These are phyloP conservation scores for Macrotrachela quadricornifera DNA, from an alignment of 1,140 invertebrate genomes.

Conservation along the genomic window DNA sequence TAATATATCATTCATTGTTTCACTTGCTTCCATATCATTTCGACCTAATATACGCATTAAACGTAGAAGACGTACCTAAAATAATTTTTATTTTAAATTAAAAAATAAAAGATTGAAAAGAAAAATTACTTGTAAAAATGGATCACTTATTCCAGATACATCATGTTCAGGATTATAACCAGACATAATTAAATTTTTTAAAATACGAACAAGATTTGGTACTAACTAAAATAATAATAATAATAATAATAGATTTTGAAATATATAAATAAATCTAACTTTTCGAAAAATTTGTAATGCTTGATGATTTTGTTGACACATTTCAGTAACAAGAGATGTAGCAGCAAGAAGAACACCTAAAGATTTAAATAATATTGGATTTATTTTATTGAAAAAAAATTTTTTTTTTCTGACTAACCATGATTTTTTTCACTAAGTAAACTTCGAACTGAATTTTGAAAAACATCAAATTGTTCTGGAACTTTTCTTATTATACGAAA, in stretches of 20 bases:
- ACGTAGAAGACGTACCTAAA: conserved; percentile 57
- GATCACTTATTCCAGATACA: conserved; percentile 96
- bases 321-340: conserved; percentile 90
- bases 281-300: no score
- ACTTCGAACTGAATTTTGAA: conserved; percentile 78
- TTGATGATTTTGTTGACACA: conserved; percentile 41
- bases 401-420: conserved; percentile 21
- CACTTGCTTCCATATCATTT: conserved; percentile 83
- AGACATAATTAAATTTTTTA: conserved; percentile 90
- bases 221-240: conserved; percentile 72
- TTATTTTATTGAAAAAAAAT: no score
- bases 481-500: conserved; percentile 87
- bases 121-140: conserved; percentile 65
- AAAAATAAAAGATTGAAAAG: no score
- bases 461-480: conserved; percentile 98
- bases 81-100: no score
- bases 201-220: conserved; percentile 59
- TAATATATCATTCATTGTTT: conserved; percentile 98
- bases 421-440: conserved; percentile 96
- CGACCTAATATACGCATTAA: conserved; percentile 75
- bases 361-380: no score
- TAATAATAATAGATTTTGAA: no score
- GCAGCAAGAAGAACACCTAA: conserved; percentile 74
- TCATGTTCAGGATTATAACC: conserved; percentile 99
- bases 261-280: no score